phyloP scores from a whole-genome alignment of 2,888 invertebrate species.

The Bimastos eiseni region DNA sequence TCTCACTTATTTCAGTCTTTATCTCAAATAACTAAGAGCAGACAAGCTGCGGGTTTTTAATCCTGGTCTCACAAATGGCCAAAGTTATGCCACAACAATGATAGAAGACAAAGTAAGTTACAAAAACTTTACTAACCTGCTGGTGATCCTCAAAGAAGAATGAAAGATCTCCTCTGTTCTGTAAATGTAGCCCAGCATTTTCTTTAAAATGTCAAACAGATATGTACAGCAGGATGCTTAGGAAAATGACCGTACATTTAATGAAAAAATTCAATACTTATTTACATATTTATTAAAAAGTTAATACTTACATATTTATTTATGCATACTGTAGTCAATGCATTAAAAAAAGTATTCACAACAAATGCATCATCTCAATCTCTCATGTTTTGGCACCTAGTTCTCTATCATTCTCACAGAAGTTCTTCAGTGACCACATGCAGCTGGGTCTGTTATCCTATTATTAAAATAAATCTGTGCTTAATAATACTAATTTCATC shows the following conservation, averaged over 20 bases:
- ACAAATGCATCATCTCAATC: not conserved
- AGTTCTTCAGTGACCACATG: not conserved
- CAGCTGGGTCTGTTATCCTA: not conserved
- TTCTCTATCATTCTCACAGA: not conserved
- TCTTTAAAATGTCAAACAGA: conserved; percentile 23
- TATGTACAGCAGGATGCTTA: too few species aligned
- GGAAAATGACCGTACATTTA: too few species aligned
- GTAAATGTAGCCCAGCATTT: conserved; percentile 27
- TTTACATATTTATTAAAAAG: too few species aligned
- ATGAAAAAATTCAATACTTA: too few species aligned
- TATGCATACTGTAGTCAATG: not conserved
- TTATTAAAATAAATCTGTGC: not conserved
- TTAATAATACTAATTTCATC: not conserved
- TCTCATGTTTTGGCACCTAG: not conserved
- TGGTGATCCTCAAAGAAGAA: conserved; percentile 33
- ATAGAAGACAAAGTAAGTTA: not conserved
- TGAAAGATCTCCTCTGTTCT: conserved; percentile 30
- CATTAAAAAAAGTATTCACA: not conserved
- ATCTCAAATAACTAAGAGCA: too few species aligned
- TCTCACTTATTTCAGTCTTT: too few species aligned
- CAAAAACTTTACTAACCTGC: not conserved
- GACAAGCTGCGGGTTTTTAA: too few species aligned
- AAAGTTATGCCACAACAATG: not conserved
- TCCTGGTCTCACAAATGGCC: too few species aligned
- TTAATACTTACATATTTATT: not conserved